These are phyloP conservation scores for Helarctos malayanus DNA, from an alignment of 2,797 vertebrate genomes.

Conservation along the genomic window DNA sequence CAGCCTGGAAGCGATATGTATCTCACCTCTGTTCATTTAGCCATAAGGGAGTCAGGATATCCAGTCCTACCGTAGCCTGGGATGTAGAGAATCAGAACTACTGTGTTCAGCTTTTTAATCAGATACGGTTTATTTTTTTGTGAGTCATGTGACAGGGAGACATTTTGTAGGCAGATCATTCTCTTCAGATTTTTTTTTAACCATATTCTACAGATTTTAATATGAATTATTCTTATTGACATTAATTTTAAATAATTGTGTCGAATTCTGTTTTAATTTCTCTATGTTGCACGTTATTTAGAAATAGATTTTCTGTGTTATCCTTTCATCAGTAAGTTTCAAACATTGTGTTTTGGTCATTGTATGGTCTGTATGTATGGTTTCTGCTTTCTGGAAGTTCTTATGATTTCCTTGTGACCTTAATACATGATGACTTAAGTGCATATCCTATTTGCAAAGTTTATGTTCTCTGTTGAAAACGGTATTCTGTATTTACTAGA, in stretches of 20 bases:
- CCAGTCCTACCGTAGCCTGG: not conserved
- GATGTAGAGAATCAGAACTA: not conserved
- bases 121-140: not conserved
- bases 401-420: not conserved
- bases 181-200: conserved; percentile 32
- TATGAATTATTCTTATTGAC: not conserved
- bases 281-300: not conserved
- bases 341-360: not conserved
- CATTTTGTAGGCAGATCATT: not conserved
- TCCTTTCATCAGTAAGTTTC: not conserved
- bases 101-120: conserved; percentile 20
- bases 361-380: not conserved
- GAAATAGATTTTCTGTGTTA: not conserved
- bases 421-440: not conserved
- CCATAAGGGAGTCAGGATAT: not conserved
- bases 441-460: not conserved
- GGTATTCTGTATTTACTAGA: not conserved
- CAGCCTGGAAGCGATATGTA: not conserved
- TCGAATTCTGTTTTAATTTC: not conserved
- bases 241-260: not conserved
- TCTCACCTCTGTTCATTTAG: not conserved
- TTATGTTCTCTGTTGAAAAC: not conserved
- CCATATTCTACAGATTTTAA: not conserved
- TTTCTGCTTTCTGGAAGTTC: not conserved
- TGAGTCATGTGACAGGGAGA: not conserved